A percentile compares a stretch with the other conserved stretches of the same genome.
phyloP scores from a whole-genome alignment of 2,797 vertebrate genomes.

The Tragopan temminckii region DNA sequence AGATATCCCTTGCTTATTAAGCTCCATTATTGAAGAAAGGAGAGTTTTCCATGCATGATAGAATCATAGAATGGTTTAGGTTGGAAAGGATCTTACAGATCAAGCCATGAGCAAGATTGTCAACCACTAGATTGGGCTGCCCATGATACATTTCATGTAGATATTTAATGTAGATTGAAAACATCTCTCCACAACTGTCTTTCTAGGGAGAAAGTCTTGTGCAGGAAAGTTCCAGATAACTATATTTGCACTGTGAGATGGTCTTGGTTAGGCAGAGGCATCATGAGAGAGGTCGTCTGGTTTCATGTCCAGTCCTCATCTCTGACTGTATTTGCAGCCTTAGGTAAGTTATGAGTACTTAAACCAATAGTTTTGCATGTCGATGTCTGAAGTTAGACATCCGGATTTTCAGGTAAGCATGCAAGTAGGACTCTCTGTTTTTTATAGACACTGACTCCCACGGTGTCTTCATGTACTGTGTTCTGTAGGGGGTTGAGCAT shows the following conservation, averaged over 20 bases:
- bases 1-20: background rate
- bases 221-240: background rate
- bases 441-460: conserved; percentile 46
- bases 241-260: background rate
- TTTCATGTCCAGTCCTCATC: background rate
- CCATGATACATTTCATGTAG: background rate
- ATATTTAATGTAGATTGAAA: background rate
- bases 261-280: background rate
- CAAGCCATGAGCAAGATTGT: too few relatives aligned
- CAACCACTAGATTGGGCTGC: too few relatives aligned
- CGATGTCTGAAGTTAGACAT: background rate
- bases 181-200: background rate
- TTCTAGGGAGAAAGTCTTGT: background rate
- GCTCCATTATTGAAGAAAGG: background rate
- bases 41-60: background rate
- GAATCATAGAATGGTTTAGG: too few relatives aligned
- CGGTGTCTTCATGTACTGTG: background rate
- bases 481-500: background rate
- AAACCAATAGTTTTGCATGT: background rate
- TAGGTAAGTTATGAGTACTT: background rate
- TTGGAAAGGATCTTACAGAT: too few relatives aligned
- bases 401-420: background rate
- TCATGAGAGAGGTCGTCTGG: background rate
- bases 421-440: conserved; percentile 34
- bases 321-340: background rate